A percentile compares a stretch with the other conserved stretches of the same genome.
phyloP scores from a whole-genome alignment of 2,797 vertebrate species.

The Neomorphus geoffroyi region DNA sequence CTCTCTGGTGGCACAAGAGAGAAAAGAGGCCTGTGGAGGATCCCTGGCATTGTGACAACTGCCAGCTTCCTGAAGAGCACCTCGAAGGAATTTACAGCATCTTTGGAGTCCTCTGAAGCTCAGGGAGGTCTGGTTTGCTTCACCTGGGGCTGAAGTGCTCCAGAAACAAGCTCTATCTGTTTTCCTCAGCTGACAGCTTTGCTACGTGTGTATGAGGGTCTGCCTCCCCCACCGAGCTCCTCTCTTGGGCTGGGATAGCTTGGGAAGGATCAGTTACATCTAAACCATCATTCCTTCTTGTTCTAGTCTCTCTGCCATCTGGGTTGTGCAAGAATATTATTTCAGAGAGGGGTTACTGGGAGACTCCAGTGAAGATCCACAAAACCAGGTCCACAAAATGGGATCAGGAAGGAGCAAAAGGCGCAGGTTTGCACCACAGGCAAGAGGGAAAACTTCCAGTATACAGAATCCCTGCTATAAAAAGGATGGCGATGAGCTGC shows the following conservation, averaged over 20 bases:
- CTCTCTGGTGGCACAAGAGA: background rate
- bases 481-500: background rate
- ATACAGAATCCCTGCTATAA: background rate
- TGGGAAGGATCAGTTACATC: background rate
- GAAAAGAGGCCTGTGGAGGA: background rate
- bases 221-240: background rate
- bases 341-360: background rate
- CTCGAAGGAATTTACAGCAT: background rate
- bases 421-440: no score
- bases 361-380: background rate
- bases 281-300: background rate
- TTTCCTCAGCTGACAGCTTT: background rate
- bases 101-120: background rate
- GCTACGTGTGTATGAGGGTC: accelerated
- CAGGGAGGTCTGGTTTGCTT: background rate
- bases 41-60: background rate
- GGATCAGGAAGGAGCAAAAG: background rate
- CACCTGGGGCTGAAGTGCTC: background rate
- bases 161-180: background rate
- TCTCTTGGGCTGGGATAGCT: background rate
- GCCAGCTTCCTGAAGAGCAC: background rate
- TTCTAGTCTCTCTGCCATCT: background rate
- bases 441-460: background rate
- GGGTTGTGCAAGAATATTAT: background rate
- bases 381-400: background rate